Evolutionary conservation across 2,888 invertebrate genomes (phyloP), one percentile per base, ranked within the genome.

Genomic region (Protula sp.): DNA sequence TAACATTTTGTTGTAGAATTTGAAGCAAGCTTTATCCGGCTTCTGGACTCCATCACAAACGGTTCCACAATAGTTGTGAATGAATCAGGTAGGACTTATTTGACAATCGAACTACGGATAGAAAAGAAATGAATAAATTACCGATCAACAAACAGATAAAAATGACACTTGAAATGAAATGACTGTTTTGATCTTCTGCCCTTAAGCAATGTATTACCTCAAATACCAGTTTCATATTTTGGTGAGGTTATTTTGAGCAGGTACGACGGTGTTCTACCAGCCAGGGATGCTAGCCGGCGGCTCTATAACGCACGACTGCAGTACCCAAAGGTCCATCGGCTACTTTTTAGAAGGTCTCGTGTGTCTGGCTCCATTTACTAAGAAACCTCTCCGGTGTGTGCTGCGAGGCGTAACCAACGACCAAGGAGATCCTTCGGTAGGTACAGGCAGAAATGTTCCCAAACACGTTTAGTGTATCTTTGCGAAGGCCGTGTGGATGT

Each of bases 261-360:
- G 97, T 38, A 99, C 98, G 0, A 86, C 87, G 30, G 82, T 98
- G 47, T 88, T 87, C 73, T 97, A 89, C 75, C 88, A 88, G 75
- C 99, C 99, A 0, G 99, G 99, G 1, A 84, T 97, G 63, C 82
- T 99, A 62, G 84, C 87, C 59, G 99, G 99, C 30, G 99, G 98
- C 0, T 86, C 85, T 64, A 78, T 95, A 38, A 88, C 89, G 53
- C 94, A 97, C 79, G 91, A 90, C 61, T 98, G 97, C 79, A 89
- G 89, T 65, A 81, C 86, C 9, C 86, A 89, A 72, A 84, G 93
- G 70, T 88, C 91, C 58, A 89, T 86, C 55, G 82, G 83, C 22
- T 99, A 99, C 80, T 99, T 92, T 77, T 83, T 99, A 72, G 98
- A 99, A 84, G 87, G 88, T 1, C 80, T 98, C 0, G 83, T 95